Evolutionary conservation across 1,140 invertebrate genomes (phyloP), one percentile per base, ranked within the genome.

Genomic region (Heterodera schachtii): DNA sequence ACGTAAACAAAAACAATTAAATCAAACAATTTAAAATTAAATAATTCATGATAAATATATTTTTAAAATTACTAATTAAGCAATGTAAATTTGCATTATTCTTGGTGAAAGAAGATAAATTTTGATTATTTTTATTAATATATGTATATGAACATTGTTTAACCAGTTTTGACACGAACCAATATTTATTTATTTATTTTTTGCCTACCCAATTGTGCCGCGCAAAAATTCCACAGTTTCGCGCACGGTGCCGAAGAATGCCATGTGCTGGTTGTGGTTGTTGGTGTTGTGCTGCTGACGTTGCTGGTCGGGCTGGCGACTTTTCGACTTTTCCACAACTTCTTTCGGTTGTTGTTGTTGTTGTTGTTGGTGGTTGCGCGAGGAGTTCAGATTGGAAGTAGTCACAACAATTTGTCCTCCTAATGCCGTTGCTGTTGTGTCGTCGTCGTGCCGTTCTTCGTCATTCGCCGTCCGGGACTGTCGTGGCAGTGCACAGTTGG

Each of bases 141-240:
- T 31, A 31, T 31, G 31, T 31, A 31, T 31, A 31, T 31, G 31
- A 31, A 31, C 31, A 31, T 31, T 31, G 31, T 31, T 31, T 31
- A 31, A 31, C 31, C 31, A 31, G 31, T 31, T 31, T 31, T 31
- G 31, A 52, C 49, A 11, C 49, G 11, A 6, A 52, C 49, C 49
- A 52, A 52, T 52, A 8, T 2, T 49, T 1, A 52, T 52, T 8
- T 31, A 31, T 31, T 31, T 31, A 31, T 31, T 31, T 31, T 52
- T 52, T 52, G 49, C 69, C 69, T 41, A 71, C 69, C 69, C 69
- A n/a, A 71, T 71, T 8, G 69, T 71, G 69, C 69, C 69, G 69
- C 69, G 69, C 69, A 71, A n/a, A 19, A 71, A 71, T 41, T 71
- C 69, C 69, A 71, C 69, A 13, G 69, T 71, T 11, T 71, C 69